phyloP scores from a whole-genome alignment of 2,797 vertebrate species.

The Leucoraja ocellata region DNA sequence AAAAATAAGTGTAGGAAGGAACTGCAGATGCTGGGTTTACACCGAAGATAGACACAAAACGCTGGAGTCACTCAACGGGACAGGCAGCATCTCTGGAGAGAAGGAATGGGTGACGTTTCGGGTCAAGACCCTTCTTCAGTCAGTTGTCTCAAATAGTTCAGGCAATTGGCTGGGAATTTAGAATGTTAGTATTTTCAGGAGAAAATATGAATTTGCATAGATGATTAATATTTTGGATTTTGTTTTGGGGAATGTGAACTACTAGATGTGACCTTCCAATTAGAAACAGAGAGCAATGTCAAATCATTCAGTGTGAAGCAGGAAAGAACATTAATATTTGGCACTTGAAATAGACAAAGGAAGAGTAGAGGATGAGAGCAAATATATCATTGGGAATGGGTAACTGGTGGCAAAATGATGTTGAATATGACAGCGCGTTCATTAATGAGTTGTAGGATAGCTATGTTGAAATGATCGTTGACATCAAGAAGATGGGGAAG shows the following conservation, averaged over 20 bases:
- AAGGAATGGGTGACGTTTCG: too few relatives aligned
- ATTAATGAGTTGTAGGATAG: background rate
- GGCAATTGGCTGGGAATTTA: too few relatives aligned
- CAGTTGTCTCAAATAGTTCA: too few relatives aligned
- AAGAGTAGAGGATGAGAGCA: background rate
- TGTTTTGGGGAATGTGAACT: background rate
- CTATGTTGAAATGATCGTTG: background rate
- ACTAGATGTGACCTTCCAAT: background rate
- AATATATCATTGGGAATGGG: background rate
- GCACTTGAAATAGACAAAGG: background rate
- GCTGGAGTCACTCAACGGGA: too few relatives aligned
- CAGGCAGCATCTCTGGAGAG: too few relatives aligned
- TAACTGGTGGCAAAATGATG: background rate
- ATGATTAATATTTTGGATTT: background rate
- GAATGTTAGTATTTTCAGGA: background rate
- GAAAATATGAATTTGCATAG: background rate
- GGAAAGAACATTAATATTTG: background rate
- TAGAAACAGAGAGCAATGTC: background rate
- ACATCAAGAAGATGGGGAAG: background rate
- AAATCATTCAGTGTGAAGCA: background rate
- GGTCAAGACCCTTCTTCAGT: too few relatives aligned
- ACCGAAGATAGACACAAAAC: too few relatives aligned
- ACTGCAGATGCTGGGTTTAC: too few relatives aligned
- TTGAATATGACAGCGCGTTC: background rate
- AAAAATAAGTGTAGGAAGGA: too few relatives aligned